Evolutionary conservation across 2,888 invertebrate species (phyloP).

Genomic region (Drosophila atroscutellata): DNA sequence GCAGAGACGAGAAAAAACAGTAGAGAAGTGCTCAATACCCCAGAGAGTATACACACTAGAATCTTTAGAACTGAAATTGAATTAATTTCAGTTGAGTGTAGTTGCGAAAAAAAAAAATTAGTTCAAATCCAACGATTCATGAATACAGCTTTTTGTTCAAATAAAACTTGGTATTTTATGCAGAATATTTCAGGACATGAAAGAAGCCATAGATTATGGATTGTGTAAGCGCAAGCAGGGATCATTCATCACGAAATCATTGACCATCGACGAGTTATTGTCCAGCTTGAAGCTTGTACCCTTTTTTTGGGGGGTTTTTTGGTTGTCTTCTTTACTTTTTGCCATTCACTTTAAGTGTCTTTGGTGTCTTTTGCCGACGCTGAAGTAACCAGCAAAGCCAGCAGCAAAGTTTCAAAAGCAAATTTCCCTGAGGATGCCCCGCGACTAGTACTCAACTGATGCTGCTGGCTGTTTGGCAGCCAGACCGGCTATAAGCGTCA

Average conservation of each 20-base stretch:
- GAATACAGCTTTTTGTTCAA: background rate
- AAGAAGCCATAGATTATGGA: constrained; percentile 14
- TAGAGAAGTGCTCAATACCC: background rate
- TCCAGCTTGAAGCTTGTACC: constrained; percentile 42
- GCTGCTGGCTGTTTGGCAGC: constrained; percentile 38
- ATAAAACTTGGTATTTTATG: background rate
- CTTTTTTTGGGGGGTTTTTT: constrained; percentile 17
- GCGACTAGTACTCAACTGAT: constrained; percentile 28
- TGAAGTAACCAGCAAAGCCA: constrained; percentile 19
- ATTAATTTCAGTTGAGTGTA: background rate
- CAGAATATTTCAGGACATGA: background rate
- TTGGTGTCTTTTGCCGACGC: constrained; percentile 26
- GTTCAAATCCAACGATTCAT: background rate
- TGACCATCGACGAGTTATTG: constrained; percentile 64
- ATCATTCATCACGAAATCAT: constrained; percentile 62
- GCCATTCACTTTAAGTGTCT: constrained; percentile 64
- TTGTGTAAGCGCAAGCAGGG: constrained; percentile 9
- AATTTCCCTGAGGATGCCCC: constrained; percentile 73
- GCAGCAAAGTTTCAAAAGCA: constrained; percentile 69
- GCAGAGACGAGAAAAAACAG: background rate
- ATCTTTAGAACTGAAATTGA: background rate
- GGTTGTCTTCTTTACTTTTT: constrained; percentile 12
- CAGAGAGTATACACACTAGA: background rate
- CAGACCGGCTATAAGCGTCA: constrained; percentile 76
- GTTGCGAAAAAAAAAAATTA: background rate